These are phyloP conservation scores for Poecilia latipinna DNA, from an alignment of 2,113 vertebrate species.

Conservation along the genomic window DNA sequence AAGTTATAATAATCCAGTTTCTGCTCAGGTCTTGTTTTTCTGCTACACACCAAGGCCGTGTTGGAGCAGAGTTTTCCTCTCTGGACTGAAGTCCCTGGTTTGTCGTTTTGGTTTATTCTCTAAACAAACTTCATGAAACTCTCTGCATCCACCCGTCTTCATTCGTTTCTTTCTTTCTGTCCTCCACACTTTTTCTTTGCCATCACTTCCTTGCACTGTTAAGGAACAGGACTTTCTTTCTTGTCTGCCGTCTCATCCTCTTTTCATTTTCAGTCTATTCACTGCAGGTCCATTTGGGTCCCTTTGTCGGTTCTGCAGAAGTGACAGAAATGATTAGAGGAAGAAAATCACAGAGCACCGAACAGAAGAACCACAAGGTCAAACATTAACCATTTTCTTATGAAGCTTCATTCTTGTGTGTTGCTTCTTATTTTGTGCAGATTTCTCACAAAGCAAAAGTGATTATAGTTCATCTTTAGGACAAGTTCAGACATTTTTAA, in stretches of 20 bases:
- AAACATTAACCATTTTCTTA: slow-evolving; percentile 6
- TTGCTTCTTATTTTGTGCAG: slow-evolving; percentile 9
- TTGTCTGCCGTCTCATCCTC: slow-evolving; percentile 9
- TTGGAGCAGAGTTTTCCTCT: slow-evolving; percentile 7
- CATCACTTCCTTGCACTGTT: background rate
- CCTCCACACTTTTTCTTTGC: slow-evolving; percentile 7
- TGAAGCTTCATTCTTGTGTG: slow-evolving; percentile 2
- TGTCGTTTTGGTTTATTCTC: slow-evolving; percentile 6
- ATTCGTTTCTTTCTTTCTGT: slow-evolving; percentile 12
- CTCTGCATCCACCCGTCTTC: background rate
- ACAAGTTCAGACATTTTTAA: background rate
- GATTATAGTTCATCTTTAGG: slow-evolving; percentile 5
- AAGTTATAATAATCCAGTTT: background rate
- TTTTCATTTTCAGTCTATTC: slow-evolving; percentile 38
- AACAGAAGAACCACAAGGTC: slow-evolving; percentile 45
- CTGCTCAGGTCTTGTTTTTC: slow-evolving; percentile 17
- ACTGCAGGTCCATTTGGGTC: slow-evolving; percentile 22
- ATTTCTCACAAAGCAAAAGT: slow-evolving; percentile 4
- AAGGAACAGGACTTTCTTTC: slow-evolving; percentile 5
- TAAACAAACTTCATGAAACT: slow-evolving; percentile 19
- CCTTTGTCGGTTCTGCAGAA: slow-evolving; percentile 16
- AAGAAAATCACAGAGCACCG: slow-evolving; percentile 12
- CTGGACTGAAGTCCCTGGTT: background rate
- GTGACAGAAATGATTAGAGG: slow-evolving; percentile 38
- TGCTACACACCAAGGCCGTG: background rate